These are phyloP conservation scores for Gasterosteus nipponicus DNA, from an alignment of 2,113 vertebrate genomes.

Conservation along the genomic window DNA sequence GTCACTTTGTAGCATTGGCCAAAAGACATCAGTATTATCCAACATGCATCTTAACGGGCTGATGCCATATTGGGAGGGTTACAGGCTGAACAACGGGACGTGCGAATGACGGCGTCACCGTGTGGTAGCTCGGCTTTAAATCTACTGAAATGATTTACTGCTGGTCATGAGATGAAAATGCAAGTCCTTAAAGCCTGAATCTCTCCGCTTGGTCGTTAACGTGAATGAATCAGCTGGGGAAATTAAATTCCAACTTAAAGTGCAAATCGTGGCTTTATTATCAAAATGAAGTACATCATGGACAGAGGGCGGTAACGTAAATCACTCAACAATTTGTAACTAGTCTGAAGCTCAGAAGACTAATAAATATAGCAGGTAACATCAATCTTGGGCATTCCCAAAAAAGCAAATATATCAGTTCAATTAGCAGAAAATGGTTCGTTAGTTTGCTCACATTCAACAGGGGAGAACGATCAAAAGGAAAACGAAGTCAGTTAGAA, in stretches of 20 bases:
- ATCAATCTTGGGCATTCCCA: slow-evolving; percentile 28
- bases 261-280: slow-evolving; percentile 56
- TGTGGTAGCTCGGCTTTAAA: slow-evolving; percentile 21
- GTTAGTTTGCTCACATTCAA: slow-evolving; percentile 56
- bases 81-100: slow-evolving; percentile 12
- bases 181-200: not conserved
- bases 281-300: slow-evolving; percentile 50
- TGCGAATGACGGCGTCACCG: slow-evolving; percentile 25
- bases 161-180: not conserved
- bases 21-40: slow-evolving; percentile 37
- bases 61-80: slow-evolving; percentile 15
- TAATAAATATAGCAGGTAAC: slow-evolving; percentile 40
- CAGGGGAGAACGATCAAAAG: slow-evolving; percentile 31
- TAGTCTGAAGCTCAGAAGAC: slow-evolving; percentile 32
- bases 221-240: slow-evolving; percentile 15
- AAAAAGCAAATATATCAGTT: slow-evolving; percentile 30
- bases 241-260: slow-evolving; percentile 60
- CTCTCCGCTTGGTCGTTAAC: not conserved
- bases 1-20: slow-evolving; percentile 32
- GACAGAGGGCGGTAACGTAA: slow-evolving; percentile 30
- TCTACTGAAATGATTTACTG: slow-evolving; percentile 3
- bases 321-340: not conserved
- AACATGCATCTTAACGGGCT: slow-evolving; percentile 67
- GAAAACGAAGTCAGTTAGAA: slow-evolving; percentile 22
- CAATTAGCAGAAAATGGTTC: slow-evolving; percentile 19